phyloP scores from a whole-genome alignment of 2,888 invertebrate species.

The Tetranychus truncatus region DNA sequence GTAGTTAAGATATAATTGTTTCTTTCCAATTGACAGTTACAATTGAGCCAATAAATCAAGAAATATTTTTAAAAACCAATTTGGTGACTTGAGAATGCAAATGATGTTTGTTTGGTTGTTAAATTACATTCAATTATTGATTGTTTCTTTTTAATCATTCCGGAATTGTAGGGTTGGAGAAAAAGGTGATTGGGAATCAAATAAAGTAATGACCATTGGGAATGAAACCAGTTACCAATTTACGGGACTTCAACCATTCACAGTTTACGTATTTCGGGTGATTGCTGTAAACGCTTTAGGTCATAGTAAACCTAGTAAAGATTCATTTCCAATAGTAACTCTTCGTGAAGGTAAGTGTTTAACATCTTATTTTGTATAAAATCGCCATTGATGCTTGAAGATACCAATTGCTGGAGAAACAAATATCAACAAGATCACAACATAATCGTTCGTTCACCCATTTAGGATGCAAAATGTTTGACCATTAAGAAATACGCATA shows the following conservation, averaged over 20 bases:
- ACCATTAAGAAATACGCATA: no score
- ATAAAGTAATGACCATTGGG: conserved; percentile 43
- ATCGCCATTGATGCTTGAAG: not conserved
- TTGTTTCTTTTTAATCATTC: not conserved
- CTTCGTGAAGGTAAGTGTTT: conserved; percentile 47
- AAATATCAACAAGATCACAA: not conserved
- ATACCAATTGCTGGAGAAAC: not conserved
- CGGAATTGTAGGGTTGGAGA: conserved; percentile 44
- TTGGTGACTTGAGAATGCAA: no score
- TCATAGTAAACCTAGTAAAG: conserved; percentile 46
- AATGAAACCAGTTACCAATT: conserved; percentile 49
- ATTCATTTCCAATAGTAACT: conserved; percentile 53
- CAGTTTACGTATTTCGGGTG: conserved; percentile 54
- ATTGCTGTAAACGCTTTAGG: conserved; percentile 53
- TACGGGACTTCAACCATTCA: conserved; percentile 48
- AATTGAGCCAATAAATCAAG: no score
- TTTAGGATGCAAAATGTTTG: no score
- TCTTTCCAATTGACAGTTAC: no score
- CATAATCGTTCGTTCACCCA: no score
- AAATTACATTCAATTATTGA: not conserved
- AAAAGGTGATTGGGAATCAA: conserved; percentile 46
- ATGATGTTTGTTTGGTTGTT: not conserved
- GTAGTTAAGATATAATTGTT: no score
- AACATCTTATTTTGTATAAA: not conserved
- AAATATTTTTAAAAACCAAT: no score